A percentile compares a stretch with the other conserved stretches of the same genome.
Evolutionary conservation across 1,140 invertebrate genomes (phyloP).

Genomic region (Aphelinus atriplicis): DNA sequence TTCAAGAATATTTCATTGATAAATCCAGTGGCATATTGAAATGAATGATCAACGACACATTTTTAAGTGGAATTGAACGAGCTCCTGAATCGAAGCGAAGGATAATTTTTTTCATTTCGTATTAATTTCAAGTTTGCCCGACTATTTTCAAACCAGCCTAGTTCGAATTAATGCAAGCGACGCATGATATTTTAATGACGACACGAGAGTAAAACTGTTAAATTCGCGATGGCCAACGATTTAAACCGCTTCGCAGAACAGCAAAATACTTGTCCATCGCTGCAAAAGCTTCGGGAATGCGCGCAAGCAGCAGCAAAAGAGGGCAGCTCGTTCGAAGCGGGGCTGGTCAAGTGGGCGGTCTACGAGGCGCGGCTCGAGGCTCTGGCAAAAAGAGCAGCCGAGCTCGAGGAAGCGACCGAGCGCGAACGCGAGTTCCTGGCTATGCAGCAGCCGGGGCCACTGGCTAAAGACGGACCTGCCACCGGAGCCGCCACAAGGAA

Average conservation of each 20-base stretch:
- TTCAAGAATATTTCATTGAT: too few relatives aligned
- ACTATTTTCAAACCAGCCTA: too few relatives aligned
- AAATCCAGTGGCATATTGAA: too few relatives aligned
- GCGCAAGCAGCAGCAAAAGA: background rate
- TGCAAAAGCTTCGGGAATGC: constrained; percentile 7
- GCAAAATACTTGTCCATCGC: background rate
- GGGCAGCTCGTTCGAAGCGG: constrained; percentile 1
- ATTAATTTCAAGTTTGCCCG: too few relatives aligned
- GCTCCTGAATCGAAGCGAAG: too few relatives aligned
- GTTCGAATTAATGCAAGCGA: too few relatives aligned
- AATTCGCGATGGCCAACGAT: background rate
- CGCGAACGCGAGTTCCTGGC: constrained; percentile 46
- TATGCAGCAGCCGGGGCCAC: constrained; percentile 39
- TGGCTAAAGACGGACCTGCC: constrained; percentile 2
- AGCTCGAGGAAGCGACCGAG: constrained; percentile 42
- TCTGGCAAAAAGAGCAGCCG: constrained; percentile 38
- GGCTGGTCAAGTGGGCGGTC: constrained; percentile 56
- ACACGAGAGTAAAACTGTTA: too few relatives aligned
- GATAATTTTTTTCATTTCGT: too few relatives aligned
- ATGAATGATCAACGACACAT: too few relatives aligned
- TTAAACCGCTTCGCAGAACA: background rate
- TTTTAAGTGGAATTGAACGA: too few relatives aligned
- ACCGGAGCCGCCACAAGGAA: constrained; percentile 29
- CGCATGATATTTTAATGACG: too few relatives aligned
- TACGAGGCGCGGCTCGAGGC: constrained; percentile 50